Conservation (phyloP, 2,888 invertebrate genomes). For the Mythimna lalbum region DNA sequence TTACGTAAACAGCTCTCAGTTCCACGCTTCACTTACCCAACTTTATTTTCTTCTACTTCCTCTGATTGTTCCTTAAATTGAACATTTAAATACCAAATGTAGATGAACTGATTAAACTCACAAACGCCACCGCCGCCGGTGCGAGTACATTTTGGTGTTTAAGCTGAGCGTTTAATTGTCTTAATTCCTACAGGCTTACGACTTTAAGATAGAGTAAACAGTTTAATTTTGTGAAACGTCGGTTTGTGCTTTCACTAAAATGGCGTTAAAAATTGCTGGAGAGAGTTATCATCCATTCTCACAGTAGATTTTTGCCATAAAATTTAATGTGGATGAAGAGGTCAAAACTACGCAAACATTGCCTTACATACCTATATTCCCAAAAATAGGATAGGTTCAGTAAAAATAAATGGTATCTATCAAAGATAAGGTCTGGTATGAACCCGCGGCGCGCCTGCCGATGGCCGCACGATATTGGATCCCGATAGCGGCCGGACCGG, state of each 20-base stretch:
- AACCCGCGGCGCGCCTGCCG: conserved; percentile 16
- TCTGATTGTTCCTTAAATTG: conserved; percentile 71
- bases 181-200: conserved; percentile 39
- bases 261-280: background rate
- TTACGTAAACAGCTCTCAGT: conserved; percentile 56
- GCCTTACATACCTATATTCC: background rate
- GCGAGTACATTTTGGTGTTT: conserved; percentile 31
- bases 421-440: conserved; percentile 41
- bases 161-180: conserved; percentile 48
- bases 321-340: background rate
- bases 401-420: conserved; percentile 51
- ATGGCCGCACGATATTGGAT: conserved; percentile 51
- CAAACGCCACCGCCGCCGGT: conserved; percentile 21
- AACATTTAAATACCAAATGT: conserved; percentile 67
- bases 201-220: conserved; percentile 4
- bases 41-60: conserved; percentile 43
- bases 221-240: conserved; percentile 20
- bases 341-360: background rate
- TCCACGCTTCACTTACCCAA: conserved; percentile 59
- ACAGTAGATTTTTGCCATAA: background rate
- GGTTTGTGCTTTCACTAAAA: background rate
- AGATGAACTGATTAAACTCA: conserved; percentile 49
- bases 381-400: conserved; percentile 29
- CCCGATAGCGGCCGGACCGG: conserved; percentile 38
- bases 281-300: too few relatives aligned